phyloP scores from a whole-genome alignment of 2,113 vertebrate genomes.

The Fregata magnificens region DNA sequence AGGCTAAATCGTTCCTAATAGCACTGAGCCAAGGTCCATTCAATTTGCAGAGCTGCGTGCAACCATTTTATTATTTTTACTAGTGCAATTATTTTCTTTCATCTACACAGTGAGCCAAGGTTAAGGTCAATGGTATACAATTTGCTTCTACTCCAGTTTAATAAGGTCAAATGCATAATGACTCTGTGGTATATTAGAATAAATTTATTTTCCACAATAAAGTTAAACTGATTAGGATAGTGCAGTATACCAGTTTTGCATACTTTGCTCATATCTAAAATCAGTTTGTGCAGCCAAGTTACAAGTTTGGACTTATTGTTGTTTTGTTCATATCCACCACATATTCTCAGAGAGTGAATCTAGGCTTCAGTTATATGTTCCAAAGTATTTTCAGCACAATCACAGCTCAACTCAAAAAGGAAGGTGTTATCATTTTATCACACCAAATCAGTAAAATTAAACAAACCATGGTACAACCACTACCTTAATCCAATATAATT shows the following conservation, averaged over 20 bases:
- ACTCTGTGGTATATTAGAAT: conserved; percentile 34
- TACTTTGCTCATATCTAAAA: neutral
- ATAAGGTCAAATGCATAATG: conserved; percentile 29
- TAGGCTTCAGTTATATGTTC: neutral
- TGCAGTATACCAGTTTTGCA: neutral
- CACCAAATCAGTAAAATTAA: neutral
- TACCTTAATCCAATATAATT: neutral
- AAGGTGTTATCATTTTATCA: neutral
- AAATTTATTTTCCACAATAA: conserved; percentile 20
- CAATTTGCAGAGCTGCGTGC: conserved; percentile 30
- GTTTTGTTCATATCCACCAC: neutral
- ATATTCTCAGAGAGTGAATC: neutral
- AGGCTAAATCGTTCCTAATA: conserved; percentile 44
- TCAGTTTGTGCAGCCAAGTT: neutral
- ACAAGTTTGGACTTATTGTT: neutral
- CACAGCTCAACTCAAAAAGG: neutral
- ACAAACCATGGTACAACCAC: neutral
- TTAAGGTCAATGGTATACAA: conserved; percentile 49
- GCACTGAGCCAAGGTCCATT: conserved; percentile 29
- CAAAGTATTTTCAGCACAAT: neutral
- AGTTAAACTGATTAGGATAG: neutral
- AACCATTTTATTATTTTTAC: conserved; percentile 55
- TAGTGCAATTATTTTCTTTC: conserved; percentile 47
- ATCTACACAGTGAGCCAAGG: conserved; percentile 16
- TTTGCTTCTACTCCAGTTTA: conserved; percentile 51